A percentile compares a stretch with the other conserved stretches of the same genome.
phyloP scores from a whole-genome alignment of 2,888 invertebrate genomes.

The Lypha dubia region DNA sequence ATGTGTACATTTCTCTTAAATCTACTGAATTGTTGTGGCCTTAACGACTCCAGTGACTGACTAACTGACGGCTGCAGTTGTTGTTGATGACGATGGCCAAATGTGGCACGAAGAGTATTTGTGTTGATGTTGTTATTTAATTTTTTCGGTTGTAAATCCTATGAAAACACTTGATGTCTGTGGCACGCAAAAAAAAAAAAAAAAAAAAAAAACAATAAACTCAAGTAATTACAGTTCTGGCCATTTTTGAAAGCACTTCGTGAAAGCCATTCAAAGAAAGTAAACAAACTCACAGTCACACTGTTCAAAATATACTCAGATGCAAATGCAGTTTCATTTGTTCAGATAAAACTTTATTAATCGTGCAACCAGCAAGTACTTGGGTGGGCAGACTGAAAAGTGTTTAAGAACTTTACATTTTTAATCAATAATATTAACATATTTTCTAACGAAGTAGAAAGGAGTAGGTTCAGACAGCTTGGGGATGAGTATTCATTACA shows the following conservation, averaged over 20 bases:
- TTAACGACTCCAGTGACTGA: constrained; percentile 39
- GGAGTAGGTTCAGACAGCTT: too few species aligned
- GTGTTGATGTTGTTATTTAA: constrained; percentile 34
- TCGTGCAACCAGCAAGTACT: constrained; percentile 29
- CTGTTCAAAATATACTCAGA: constrained; percentile 3
- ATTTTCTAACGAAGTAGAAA: too few species aligned
- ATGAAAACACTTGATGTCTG: constrained; percentile 66
- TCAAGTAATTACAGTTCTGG: constrained; percentile 68
- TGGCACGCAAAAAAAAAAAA: constrained; percentile 59
- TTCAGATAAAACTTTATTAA: constrained; percentile 35
- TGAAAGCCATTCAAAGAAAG: constrained; percentile 69
- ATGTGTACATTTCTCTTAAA: constrained; percentile 50
- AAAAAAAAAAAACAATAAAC: constrained; percentile 34
- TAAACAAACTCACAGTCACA: constrained; percentile 62
- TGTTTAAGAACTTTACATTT: background rate
- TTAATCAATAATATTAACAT: too few species aligned
- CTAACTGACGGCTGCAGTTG: constrained; percentile 24
- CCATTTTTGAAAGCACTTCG: constrained; percentile 67
- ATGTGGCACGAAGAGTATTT: constrained; percentile 32
- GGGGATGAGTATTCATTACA: too few species aligned
- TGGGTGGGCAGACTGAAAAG: background rate
- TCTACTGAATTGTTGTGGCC: constrained; percentile 43
- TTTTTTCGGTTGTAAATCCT: constrained; percentile 57
- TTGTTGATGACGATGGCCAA: constrained; percentile 23
- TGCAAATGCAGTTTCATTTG: constrained; percentile 7